phyloP scores from a whole-genome alignment of 2,113 vertebrate species.

The human region DNA sequence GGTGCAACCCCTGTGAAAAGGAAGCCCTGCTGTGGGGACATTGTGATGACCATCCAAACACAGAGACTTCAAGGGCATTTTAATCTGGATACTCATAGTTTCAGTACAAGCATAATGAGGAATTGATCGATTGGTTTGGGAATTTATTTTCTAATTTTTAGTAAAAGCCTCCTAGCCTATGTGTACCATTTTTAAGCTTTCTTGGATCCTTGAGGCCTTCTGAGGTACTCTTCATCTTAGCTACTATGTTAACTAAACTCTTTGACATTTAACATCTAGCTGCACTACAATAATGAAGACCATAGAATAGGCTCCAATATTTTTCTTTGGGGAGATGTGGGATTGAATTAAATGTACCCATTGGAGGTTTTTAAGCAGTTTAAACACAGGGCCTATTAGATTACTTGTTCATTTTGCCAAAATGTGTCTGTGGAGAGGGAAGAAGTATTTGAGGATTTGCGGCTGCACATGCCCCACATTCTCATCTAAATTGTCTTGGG shows the following conservation, averaged over 20 bases:
- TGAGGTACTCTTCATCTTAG: not conserved
- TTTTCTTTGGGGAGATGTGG: not conserved
- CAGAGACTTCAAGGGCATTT: not conserved
- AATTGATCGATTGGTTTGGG: not conserved
- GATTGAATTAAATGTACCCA: not conserved
- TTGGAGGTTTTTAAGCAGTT: not conserved
- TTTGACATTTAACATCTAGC: not conserved
- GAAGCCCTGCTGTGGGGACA: not conserved
- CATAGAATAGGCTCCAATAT: not conserved
- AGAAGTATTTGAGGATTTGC: not conserved
- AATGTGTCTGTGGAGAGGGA: not conserved
- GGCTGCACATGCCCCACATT: not conserved
- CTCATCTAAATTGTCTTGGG: not conserved
- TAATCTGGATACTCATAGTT: not conserved
- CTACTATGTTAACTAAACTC: not conserved
- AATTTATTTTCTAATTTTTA: not conserved
- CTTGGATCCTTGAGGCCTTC: not conserved
- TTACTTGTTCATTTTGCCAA: not conserved
- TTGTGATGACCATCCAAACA: not conserved
- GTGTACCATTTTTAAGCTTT: not conserved
- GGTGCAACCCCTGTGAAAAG: not conserved
- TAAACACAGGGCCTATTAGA: not conserved
- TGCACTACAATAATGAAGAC: not conserved
- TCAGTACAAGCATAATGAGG: not conserved
- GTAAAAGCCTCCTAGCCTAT: not conserved